phyloP scores from a whole-genome alignment of 2,797 vertebrate genomes.

The Synanceia verrucosa region DNA sequence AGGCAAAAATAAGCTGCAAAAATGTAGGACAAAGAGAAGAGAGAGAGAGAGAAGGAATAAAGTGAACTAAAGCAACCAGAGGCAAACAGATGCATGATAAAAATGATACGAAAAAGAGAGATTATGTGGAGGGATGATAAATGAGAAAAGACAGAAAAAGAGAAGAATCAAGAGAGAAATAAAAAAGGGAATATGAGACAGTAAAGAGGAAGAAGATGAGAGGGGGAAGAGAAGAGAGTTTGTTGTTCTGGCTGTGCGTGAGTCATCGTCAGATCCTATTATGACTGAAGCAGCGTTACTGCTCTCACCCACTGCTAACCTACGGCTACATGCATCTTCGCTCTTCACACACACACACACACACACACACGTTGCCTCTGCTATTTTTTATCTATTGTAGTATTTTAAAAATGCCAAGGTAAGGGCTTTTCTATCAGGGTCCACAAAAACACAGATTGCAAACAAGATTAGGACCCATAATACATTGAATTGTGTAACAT shows the following conservation, averaged over 20 bases:
- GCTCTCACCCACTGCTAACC: conserved; percentile 73
- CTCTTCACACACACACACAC: conserved; percentile 30
- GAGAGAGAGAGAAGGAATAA: not conserved
- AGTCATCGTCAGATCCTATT: conserved; percentile 77
- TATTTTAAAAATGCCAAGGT: conserved; percentile 25
- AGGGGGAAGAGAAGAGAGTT: conserved; percentile 50
- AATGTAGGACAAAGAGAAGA: not conserved
- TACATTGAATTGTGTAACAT: not conserved
- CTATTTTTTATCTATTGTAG: conserved; percentile 7
- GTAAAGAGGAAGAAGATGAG: conserved; percentile 40
- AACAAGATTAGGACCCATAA: conserved; percentile 37
- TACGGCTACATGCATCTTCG: conserved; percentile 67
- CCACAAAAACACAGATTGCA: conserved; percentile 31
- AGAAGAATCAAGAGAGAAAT: conserved; percentile 23
- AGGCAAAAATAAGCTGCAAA: not conserved
- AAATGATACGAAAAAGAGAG: conserved; percentile 20
- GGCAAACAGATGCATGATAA: conserved; percentile 37
- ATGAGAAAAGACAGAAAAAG: not conserved
- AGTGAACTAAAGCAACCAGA: conserved; percentile 6
- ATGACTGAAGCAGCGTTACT: conserved; percentile 71
- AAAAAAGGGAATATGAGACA: conserved; percentile 25
- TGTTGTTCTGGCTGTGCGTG: conserved; percentile 66
- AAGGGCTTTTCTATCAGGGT: conserved; percentile 25
- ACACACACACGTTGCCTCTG: not conserved
- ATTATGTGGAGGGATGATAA: conserved; percentile 32